Base-by-base conservation (phyloP, 2,888 invertebrate genomes). In the Trissolcus brochymenae region DNA sequence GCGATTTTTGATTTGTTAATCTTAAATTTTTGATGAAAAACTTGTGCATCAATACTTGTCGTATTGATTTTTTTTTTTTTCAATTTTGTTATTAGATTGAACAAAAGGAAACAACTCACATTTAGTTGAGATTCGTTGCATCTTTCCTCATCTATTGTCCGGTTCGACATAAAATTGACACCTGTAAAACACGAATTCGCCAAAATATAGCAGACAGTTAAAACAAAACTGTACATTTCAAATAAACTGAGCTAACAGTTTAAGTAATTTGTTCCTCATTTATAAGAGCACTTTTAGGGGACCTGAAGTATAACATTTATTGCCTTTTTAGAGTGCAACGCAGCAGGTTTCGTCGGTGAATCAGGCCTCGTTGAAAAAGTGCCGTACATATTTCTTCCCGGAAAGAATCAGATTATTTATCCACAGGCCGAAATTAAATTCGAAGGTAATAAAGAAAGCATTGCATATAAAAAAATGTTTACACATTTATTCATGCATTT, bases 351-450 rank as follows among this genome's bases (percentile, higher is more conserved):
- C 87, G 92, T 94, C 7, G 92, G 93, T 57, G 94, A 93, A 72
- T 91, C 92, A 17, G 93, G 93, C 54, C 91, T 91, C 29, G 90
- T 92, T 55, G 96, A 96, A 88, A 93, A 93, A 86, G 95, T 96
- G 82, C 96, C 96, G 19, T 95, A 95, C 87, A 95, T 96, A 17
- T 96, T 94, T 88, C 90, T 96, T 81, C 96, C 96, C 16, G 90
- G 95, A 79, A 94, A 94, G 86, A 95, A 95, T 51, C 96, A 96
- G 90, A 95, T 96, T 82, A 94, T 96, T 82, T 94, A 96, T 90
- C 96, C 96, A 1, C 95, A 95, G 80, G 94, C 94, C 83, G 95
- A 96, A 90, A 95, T 96, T 85, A 93, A 92, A 83, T 94, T 96
- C 89, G 91, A 94, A 89, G 94, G 95, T 95, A 19, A 35, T 35